Evolutionary conservation across 2,888 invertebrate species (phyloP), one percentile per base, ranked within the genome.

Genomic region (Synanthedon myopaeformis): DNA sequence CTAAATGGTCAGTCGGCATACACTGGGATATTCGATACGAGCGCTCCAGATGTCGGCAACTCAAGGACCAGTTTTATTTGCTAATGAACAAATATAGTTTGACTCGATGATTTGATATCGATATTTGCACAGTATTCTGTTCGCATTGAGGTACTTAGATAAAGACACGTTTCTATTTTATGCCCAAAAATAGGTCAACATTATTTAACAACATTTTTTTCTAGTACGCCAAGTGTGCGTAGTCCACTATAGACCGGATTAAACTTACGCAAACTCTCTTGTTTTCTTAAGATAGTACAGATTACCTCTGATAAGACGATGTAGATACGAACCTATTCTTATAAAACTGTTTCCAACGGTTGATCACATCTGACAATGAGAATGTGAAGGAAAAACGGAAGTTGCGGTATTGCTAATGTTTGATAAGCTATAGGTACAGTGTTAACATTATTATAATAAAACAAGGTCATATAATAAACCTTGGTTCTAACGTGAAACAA

Each of bases 1-100:
- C 72, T 77, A 74, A 81, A 76, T 74, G 74, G 61, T 73, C 74
- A 71, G 68, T 70, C 71, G 66, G 79, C 77, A 72, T 17, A 14
- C 45, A 45, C 45, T 19, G 81, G 84, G 86, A 86, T 83, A 86
- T 80, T 82, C 81, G 83, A 85, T 81, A 83, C 76, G 63, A 76
- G 68, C 70, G 74, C 67, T 73, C 71, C 84, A 85, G 84, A 77
- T 79, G 76, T 79, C 72, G 74, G 64, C 82, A 86, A 84, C 85
- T 64, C 69, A 70, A 57, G 64, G 69, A 74, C 75, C 73, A 72
- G 75, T 79, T 70, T 61, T 69, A 72, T 72, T 70, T 65, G 69
- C 64, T 70, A 65, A 61, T 49, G 6, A 45, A 10, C 45, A 11
- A 13, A 1, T 45, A 45, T 45, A 6, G 14, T 3, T 45, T 45